A percentile compares a stretch with the other conserved stretches of the same genome.
Evolutionary conservation across 2,888 invertebrate species (phyloP).

Genomic region (Plebejus melissa): DNA sequence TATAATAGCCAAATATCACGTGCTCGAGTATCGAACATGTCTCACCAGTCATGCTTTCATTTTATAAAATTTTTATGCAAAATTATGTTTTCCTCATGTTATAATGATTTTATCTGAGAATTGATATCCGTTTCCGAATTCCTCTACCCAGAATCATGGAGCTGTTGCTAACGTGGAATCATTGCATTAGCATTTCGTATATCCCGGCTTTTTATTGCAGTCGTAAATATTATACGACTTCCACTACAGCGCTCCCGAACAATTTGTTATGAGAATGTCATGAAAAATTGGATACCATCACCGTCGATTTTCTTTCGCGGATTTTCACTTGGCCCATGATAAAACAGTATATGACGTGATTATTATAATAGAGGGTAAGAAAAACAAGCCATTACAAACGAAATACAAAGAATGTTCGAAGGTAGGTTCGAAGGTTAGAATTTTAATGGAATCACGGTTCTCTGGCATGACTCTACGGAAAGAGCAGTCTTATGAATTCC

Average conservation of each 20-base stretch:
- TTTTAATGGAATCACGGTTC: no score
- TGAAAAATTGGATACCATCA: not conserved
- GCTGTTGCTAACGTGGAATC: not conserved
- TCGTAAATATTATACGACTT: slow-evolving; percentile 8
- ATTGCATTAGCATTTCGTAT: slow-evolving; percentile 16
- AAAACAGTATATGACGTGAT: not conserved
- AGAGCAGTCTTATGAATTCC: no score
- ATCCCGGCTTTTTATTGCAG: not conserved
- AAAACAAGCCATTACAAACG: no score
- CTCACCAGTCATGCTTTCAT: no score
- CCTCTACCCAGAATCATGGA: not conserved
- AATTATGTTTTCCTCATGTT: no score
- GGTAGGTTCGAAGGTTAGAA: no score
- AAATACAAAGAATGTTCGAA: no score
- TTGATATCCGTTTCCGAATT: not conserved
- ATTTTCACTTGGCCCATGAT: not conserved
- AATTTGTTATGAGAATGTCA: not conserved
- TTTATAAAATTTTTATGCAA: no score
- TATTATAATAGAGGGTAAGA: not conserved
- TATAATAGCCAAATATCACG: no score
- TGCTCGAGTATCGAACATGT: no score
- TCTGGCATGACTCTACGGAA: no score
- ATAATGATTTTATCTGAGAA: not conserved
- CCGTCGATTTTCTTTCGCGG: not conserved
- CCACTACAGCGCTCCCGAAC: not conserved